These are phyloP conservation scores for Alsophila aescularia DNA, from an alignment of 2,888 invertebrate genomes.

Conservation along the genomic window DNA sequence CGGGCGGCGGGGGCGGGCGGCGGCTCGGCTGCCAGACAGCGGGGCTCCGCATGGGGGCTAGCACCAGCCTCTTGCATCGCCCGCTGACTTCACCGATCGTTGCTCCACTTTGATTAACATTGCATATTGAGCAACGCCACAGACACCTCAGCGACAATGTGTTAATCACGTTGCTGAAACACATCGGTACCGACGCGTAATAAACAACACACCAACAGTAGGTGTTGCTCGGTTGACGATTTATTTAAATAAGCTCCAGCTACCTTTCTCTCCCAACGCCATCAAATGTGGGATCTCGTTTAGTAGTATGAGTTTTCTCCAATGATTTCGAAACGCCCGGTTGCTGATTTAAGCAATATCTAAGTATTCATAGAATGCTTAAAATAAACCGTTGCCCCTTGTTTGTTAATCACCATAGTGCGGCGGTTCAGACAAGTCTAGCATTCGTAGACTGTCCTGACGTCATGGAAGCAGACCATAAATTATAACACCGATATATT, in stretches of 20 bases:
- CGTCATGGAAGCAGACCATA: conserved; percentile 24
- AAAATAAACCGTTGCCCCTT: conserved; percentile 28
- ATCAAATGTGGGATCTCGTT: neutral
- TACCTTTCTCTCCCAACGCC: neutral
- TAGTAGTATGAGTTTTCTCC: neutral
- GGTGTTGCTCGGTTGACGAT: conserved; percentile 23
- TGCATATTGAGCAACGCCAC: conserved; percentile 59
- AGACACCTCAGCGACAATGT: conserved; percentile 46
- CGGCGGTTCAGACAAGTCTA: conserved; percentile 28
- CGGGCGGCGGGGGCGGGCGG: conserved; percentile 53
- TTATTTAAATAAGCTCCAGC: conserved; percentile 10
- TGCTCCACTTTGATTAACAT: conserved; percentile 77
- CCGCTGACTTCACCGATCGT: conserved; percentile 72
- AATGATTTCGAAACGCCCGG: neutral
- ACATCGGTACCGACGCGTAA: conserved; percentile 30
- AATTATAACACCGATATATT: conserved; percentile 28
- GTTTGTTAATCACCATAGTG: conserved; percentile 30
- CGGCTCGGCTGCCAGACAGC: conserved; percentile 81
- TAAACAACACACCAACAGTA: conserved; percentile 32
- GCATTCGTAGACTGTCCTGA: conserved; percentile 27
- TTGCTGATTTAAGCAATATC: conserved; percentile 1
- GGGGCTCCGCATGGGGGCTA: conserved; percentile 84
- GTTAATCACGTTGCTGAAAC: conserved; percentile 44
- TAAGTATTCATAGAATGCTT: conserved; percentile 21
- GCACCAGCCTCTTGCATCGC: conserved; percentile 80